phyloP scores from a whole-genome alignment of 1,140 invertebrate genomes.

The Vanessa tameamea region DNA sequence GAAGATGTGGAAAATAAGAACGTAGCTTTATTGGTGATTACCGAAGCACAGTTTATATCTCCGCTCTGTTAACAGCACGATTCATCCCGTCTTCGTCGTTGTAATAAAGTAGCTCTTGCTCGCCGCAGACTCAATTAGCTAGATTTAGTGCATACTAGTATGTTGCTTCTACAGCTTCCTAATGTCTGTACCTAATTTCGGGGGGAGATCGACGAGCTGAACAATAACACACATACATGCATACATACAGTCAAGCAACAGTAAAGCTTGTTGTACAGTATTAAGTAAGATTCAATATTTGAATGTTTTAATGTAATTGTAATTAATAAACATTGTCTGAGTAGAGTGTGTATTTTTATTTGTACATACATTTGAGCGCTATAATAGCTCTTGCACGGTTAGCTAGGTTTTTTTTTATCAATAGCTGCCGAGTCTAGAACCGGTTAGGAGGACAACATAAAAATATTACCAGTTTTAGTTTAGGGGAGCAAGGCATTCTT shows the following conservation, averaged over 20 bases:
- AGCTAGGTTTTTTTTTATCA: no score
- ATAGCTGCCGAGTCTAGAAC: no score
- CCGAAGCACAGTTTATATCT: background rate
- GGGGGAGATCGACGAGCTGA: constrained; percentile 18
- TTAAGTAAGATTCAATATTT: no score
- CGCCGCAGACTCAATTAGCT: constrained; percentile 26
- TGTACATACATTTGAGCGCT: no score
- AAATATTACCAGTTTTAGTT: no score
- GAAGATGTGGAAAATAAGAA: background rate
- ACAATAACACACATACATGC: background rate
- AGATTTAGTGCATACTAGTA: constrained; percentile 29
- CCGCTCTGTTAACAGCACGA: constrained; percentile 1
- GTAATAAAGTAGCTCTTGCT: constrained; percentile 25
- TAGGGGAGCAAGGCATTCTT: no score
- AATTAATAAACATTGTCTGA: no score
- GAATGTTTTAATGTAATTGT: no score
- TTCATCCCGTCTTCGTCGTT: constrained; percentile 13
- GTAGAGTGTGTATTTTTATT: no score
- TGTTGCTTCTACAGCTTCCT: constrained; percentile 21
- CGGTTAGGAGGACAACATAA: no score
- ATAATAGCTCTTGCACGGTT: no score
- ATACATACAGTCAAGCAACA: background rate
- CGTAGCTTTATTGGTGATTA: background rate
- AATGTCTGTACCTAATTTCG: constrained; percentile 30
- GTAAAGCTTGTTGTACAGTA: no score